Percentiles rank a stretch among this genome's conserved stretches.
These are phyloP conservation scores for Amphibalanus amphitrite DNA, from an alignment of 1,140 invertebrate genomes.

Conservation along the genomic window DNA sequence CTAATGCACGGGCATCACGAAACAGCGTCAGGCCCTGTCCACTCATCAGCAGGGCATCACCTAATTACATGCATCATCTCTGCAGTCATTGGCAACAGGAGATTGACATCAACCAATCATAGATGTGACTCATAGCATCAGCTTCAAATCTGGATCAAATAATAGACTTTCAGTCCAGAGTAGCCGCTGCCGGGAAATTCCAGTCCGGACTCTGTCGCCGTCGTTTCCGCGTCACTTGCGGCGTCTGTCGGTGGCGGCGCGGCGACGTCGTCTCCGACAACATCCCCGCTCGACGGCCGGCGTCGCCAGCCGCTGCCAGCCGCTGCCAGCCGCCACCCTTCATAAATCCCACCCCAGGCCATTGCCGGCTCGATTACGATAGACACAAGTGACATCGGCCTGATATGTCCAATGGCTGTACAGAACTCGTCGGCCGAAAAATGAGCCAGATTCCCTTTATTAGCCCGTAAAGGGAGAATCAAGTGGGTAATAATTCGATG, in stretches of 20 bases:
- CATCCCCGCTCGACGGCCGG: too few relatives aligned
- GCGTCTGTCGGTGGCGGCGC: too few relatives aligned
- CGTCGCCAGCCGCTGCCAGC: too few relatives aligned
- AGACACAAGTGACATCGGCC: background rate
- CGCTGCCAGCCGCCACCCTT: background rate
- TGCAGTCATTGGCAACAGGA: too few relatives aligned
- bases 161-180: background rate
- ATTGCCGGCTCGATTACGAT: background rate
- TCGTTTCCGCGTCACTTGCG: background rate
- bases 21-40: too few relatives aligned
- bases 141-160: too few relatives aligned
- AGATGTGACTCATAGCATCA: too few relatives aligned
- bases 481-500: background rate
- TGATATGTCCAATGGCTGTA: background rate
- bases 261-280: too few relatives aligned
- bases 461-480: background rate
- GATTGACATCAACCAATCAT: too few relatives aligned
- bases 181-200: background rate
- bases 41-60: too few relatives aligned
- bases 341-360: background rate
- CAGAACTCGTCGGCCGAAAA: background rate
- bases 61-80: too few relatives aligned
- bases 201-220: background rate
- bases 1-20: too few relatives aligned
- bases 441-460: background rate